Evolutionary conservation across 2,888 invertebrate species (phyloP).

Genomic region (Gnatocerus cornutus): DNA sequence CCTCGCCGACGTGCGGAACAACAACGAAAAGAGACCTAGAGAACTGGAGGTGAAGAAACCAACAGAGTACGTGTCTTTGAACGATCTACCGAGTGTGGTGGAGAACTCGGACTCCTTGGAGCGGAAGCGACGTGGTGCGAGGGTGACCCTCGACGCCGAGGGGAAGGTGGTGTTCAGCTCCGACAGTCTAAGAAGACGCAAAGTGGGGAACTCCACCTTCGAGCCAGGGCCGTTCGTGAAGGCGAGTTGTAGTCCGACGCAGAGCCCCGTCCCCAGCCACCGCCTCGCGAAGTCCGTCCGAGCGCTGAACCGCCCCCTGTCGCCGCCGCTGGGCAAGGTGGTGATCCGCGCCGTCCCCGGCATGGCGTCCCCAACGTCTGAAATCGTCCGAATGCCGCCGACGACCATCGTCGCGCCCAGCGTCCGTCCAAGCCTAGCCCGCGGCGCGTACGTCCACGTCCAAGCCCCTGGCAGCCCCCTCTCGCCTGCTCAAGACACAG

Average conservation of each 20-base stretch:
- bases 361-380: constrained; percentile 62
- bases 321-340: constrained; percentile 76
- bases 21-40: constrained; percentile 76
- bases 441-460: constrained; percentile 83
- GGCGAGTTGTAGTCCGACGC: constrained; percentile 71
- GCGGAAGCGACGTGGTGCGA: constrained; percentile 78
- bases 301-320: constrained; percentile 63
- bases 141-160: constrained; percentile 88
- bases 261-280: constrained; percentile 72
- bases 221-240: constrained; percentile 91
- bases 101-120: constrained; percentile 67
- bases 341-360: constrained; percentile 70
- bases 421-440: constrained; percentile 61
- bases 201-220: constrained; percentile 89
- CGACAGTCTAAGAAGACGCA: constrained; percentile 85
- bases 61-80: constrained; percentile 87
- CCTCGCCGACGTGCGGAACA: constrained; percentile 87
- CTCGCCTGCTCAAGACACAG: constrained; percentile 78
- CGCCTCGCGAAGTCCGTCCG: constrained; percentile 69
- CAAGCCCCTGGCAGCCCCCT: constrained; percentile 77
- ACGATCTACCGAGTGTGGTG: constrained; percentile 79
- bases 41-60: constrained; percentile 75
- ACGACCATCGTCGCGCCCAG: constrained; percentile 78
- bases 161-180: constrained; percentile 93
- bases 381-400: constrained; percentile 76